These are phyloP conservation scores for Nesometra sesokonis DNA, from an alignment of 35 echinoderm and acorn worm genomes.

Conservation along the genomic window DNA sequence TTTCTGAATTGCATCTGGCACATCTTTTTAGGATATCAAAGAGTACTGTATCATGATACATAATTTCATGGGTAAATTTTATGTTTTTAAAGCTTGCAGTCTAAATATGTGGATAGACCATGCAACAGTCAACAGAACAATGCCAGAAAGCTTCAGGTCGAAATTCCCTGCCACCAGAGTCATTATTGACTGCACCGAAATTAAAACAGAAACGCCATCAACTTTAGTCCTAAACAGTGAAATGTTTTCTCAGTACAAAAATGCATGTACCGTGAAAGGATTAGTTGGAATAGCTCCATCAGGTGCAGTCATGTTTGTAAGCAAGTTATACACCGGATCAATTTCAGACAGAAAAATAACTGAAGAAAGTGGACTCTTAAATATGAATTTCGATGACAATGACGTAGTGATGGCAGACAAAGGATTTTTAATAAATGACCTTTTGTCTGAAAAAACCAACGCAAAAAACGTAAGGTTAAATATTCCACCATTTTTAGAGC, in stretches of 20 bases:
- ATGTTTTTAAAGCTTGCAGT: no score
- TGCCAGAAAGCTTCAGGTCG: no score
- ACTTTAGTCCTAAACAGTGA: neutral
- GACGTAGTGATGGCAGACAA: slow-evolving; percentile 11
- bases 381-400: slow-evolving; percentile 8
- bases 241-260: slow-evolving; percentile 6
- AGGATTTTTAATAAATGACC: slow-evolving; percentile 3
- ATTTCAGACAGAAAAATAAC: neutral
- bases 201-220: slow-evolving; percentile 14
- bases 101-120: no score
- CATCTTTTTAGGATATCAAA: no score
- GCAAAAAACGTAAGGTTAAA: no score
- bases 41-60: no score
- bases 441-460: slow-evolving; percentile 5
- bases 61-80: no score
- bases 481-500: no score
- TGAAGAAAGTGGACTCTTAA: slow-evolving; percentile 2
- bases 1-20: no score
- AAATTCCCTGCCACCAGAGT: neutral
- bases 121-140: no score
- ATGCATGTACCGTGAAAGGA: slow-evolving; percentile 11
- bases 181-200: slow-evolving; percentile 5
- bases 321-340: neutral
- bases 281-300: neutral
- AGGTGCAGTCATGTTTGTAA: slow-evolving; percentile 1